A percentile compares a stretch with the other conserved stretches of the same genome.
Conservation (phyloP, 2,113 vertebrate species). For the Psittacus erithacus region DNA sequence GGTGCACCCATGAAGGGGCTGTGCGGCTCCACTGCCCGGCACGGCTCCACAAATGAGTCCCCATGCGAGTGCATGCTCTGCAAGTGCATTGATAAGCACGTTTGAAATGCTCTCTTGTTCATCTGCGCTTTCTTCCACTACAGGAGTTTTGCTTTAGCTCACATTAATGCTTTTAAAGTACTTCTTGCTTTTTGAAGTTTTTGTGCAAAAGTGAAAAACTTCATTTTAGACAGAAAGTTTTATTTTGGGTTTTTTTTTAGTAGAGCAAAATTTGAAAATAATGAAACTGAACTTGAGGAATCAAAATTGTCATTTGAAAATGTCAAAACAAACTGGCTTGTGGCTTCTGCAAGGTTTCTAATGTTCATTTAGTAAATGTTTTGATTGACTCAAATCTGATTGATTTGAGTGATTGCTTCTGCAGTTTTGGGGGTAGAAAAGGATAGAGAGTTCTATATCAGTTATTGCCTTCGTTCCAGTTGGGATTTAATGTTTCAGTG, state of each 20-base stretch:
- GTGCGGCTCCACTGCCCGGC: neutral
- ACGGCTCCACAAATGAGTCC: neutral
- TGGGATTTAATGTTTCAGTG: neutral
- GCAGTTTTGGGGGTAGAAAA: neutral
- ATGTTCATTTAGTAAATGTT: neutral
- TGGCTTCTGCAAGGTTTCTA: neutral
- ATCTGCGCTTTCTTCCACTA: neutral
- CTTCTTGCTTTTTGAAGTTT: neutral
- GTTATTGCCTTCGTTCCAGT: neutral
- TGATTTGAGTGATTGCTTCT: neutral
- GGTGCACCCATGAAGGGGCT: neutral
- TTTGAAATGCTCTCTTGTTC: neutral
- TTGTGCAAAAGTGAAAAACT: neutral
- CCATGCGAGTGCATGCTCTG: fast-evolving
- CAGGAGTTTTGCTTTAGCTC: neutral
- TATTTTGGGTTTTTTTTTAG: neutral
- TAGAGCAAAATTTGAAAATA: neutral
- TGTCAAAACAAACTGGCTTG: neutral
- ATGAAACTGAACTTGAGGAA: neutral
- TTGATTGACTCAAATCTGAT: neutral
- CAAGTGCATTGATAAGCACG: no score
- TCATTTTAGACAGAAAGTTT: neutral
- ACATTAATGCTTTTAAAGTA: neutral
- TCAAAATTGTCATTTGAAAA: neutral
- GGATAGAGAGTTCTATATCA: neutral